phyloP scores from a whole-genome alignment of 1,140 invertebrate species.

The Trachelipus rathkii region DNA sequence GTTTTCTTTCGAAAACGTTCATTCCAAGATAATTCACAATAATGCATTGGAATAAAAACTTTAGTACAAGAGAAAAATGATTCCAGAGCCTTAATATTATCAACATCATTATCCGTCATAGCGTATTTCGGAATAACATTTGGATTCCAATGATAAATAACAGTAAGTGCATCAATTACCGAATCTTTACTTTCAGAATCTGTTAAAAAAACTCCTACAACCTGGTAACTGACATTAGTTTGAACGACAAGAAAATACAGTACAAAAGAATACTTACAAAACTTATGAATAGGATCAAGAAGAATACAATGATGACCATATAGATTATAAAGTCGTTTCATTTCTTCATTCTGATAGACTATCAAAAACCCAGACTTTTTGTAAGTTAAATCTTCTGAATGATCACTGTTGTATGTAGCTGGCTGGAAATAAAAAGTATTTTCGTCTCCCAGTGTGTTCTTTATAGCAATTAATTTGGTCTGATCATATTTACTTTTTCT shows the following conservation, averaged over 20 bases:
- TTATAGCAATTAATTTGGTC: not conserved
- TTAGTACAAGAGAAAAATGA: not conserved
- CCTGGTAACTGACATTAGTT: not conserved
- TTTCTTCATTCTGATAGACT: not conserved
- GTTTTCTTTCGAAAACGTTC: not conserved
- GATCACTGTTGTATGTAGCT: not conserved
- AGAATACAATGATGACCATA: not conserved
- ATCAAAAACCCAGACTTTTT: not conserved
- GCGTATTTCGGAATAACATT: not conserved
- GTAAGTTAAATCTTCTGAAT: not conserved
- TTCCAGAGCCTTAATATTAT: not conserved
- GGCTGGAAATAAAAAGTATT: not conserved
- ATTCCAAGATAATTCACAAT: not conserved
- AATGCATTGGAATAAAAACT: not conserved
- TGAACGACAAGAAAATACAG: not conserved
- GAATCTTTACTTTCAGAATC: not conserved
- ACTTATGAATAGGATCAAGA: not conserved
- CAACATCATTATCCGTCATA: not conserved
- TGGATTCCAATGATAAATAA: not conserved
- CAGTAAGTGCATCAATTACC: not conserved
- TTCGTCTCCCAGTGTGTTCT: not conserved
- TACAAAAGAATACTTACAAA: not conserved
- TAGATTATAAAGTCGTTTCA: not conserved
- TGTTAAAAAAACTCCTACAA: not conserved
- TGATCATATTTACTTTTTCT: not conserved